Evolutionary conservation across 2,797 vertebrate species (phyloP), one percentile per base, ranked within the genome.

Genomic region (Cheracebus regulus): DNA sequence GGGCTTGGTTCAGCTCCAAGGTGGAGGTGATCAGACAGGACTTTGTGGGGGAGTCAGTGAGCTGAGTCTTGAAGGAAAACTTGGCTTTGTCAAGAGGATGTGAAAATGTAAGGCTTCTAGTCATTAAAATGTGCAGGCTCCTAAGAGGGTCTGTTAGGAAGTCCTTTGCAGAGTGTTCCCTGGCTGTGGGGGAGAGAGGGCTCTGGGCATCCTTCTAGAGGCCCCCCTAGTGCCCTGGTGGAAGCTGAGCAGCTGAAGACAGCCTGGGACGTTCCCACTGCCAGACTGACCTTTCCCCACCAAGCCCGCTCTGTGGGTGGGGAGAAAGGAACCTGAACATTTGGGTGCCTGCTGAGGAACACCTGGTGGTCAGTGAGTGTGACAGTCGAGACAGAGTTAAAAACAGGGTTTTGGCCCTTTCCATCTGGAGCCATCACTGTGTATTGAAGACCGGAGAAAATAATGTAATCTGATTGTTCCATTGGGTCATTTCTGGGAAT

Each of bases 401-500:
- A 84, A 90, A 28, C 8, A 83, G 84, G 41, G 22, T 39, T 82
- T 83, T 93, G 90, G 82, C 58, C 92, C 52, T 81, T 80, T 93
- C 48, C 70, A 12, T 92, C 93, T 96, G 95, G 84, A 97, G n/a
- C 85, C 78, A 76, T 80, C 78, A 24, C 92, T 50, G 24, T 57
- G 39, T 88, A 76, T 67, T 50, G 96, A 89, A 61, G 97, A 91
- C 86, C 79, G 90, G 96, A 92, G 96, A 95, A 96, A 97, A 91
- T 93, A 93, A 97, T 94, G 91, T 72, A 73, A 95, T 96, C 64
- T 92, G 96, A 97, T 96, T 96, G 96, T 96, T 96, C 90, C 90
- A 79, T 83, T 81, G 97, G 96, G 97, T 95, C 96, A 97, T 98
- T 98, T 98, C 98, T 97, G 88, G 97, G 97, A 97, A 97, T 52